phyloP scores from a whole-genome alignment of 2,888 invertebrate species.

The Tinea trinotella region DNA sequence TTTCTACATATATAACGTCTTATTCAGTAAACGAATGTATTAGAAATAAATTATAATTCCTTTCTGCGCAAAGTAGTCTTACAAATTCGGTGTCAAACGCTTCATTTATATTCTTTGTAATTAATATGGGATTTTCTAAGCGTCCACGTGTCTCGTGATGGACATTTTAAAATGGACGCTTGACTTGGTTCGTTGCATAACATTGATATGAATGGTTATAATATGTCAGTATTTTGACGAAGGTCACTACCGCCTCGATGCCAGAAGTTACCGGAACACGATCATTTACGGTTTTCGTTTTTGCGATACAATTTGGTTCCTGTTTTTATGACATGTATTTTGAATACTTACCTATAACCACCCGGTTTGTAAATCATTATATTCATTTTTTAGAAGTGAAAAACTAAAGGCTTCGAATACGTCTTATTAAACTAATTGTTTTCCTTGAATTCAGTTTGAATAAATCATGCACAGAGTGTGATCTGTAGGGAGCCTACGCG shows the following conservation, averaged over 20 bases:
- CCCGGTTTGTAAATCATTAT: too few relatives aligned
- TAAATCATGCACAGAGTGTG: too few relatives aligned
- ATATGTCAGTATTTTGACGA: slow-evolving; percentile 65
- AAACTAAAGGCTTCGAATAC: too few relatives aligned
- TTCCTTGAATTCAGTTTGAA: too few relatives aligned
- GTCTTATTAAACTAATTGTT: too few relatives aligned
- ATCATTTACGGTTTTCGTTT: slow-evolving; percentile 39
- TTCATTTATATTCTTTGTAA: not conserved
- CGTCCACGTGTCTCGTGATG: slow-evolving; percentile 14
- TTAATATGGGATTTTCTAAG: not conserved
- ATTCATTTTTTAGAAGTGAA: too few relatives aligned
- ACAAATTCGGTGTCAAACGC: not conserved
- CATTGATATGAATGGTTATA: slow-evolving; percentile 55
- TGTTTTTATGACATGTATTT: not conserved
- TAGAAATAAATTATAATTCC: too few relatives aligned
- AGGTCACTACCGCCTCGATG: slow-evolving; percentile 39
- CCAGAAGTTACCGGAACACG: slow-evolving; percentile 45
- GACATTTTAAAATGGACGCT: not conserved
- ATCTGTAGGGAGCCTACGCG: too few relatives aligned
- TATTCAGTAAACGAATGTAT: too few relatives aligned
- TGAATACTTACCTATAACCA: too few relatives aligned
- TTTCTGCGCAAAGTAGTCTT: not conserved
- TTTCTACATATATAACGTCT: too few relatives aligned
- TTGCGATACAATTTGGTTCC: slow-evolving; percentile 27
- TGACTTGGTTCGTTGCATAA: slow-evolving; percentile 38